Conservation (phyloP, 1,140 invertebrate genomes). For the Ceratitis capitata region DNA sequence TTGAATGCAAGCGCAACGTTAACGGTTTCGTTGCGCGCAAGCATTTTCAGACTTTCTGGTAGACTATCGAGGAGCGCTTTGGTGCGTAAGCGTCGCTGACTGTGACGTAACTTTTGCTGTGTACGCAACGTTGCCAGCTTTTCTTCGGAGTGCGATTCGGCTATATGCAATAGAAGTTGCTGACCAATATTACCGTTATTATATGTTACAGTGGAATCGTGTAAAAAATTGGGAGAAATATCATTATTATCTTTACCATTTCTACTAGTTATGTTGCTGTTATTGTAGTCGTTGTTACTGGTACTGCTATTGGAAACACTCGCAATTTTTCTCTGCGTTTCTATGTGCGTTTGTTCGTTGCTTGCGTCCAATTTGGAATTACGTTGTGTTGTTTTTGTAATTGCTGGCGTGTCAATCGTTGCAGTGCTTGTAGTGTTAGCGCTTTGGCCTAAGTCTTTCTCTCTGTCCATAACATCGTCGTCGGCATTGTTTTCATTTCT, state of each 20-base stretch:
- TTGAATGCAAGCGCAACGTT: neutral
- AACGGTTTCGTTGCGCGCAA: neutral
- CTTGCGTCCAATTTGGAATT: neutral
- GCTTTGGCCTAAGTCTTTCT: neutral
- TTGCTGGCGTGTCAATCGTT: neutral
- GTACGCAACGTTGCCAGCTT: neutral
- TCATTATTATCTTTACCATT: slow-evolving; percentile 24
- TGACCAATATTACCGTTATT: neutral
- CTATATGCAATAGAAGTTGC: neutral
- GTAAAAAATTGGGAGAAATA: neutral
- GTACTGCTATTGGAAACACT: neutral
- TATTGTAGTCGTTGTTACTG: slow-evolving; percentile 40
- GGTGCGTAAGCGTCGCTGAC: neutral
- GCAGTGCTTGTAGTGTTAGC: neutral
- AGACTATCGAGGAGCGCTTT: slow-evolving; percentile 19
- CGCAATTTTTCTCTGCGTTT: slow-evolving; percentile 16
- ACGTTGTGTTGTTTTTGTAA: neutral
- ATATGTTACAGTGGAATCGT: neutral
- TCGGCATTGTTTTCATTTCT: neutral
- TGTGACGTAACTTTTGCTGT: neutral
- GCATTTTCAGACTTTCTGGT: neutral
- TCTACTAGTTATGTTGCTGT: slow-evolving; percentile 42
- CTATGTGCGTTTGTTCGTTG: neutral
- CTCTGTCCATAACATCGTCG: neutral
- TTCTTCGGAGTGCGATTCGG: neutral